These are phyloP conservation scores for Acanthosepion esculentum DNA, from an alignment of 2,888 invertebrate genomes.

Conservation along the genomic window DNA sequence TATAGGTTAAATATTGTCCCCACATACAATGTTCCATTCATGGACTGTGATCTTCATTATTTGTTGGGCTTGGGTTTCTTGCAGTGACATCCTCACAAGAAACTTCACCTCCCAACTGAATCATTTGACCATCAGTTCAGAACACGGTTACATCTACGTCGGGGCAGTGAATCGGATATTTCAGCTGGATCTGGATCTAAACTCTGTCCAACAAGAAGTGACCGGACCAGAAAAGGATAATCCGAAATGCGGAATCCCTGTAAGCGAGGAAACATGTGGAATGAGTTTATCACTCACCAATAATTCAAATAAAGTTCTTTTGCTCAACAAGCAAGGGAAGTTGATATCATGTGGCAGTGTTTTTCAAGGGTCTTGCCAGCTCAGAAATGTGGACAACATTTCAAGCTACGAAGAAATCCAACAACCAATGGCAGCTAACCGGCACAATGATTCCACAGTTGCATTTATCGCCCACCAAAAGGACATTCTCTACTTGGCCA, in stretches of 20 bases:
- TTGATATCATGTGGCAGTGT: slow-evolving; percentile 73
- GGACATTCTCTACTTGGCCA: slow-evolving; percentile 91
- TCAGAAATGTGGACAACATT: slow-evolving; percentile 63
- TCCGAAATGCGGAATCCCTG: slow-evolving; percentile 83
- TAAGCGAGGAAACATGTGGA: slow-evolving; percentile 54
- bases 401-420: slow-evolving; percentile 57
- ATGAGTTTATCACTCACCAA: slow-evolving; percentile 58
- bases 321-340: slow-evolving; percentile 63
- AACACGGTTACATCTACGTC: slow-evolving; percentile 79
- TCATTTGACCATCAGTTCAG: slow-evolving; percentile 55
- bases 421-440: slow-evolving; percentile 88
- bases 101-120: slow-evolving; percentile 55
- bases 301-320: slow-evolving; percentile 70
- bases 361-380: slow-evolving; percentile 70
- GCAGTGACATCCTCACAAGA: neutral
- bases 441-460: slow-evolving; percentile 94
- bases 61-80: slow-evolving; percentile 20
- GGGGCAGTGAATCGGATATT: slow-evolving; percentile 94
- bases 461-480: slow-evolving; percentile 86
- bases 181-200: slow-evolving; percentile 91
- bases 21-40: slow-evolving; percentile 41
- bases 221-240: slow-evolving; percentile 84
- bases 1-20: slow-evolving; percentile 5
- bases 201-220: slow-evolving; percentile 82
- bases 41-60: slow-evolving; percentile 38